Conservation (phyloP, 1,140 invertebrate genomes). For the Ostrea edulis region DNA sequence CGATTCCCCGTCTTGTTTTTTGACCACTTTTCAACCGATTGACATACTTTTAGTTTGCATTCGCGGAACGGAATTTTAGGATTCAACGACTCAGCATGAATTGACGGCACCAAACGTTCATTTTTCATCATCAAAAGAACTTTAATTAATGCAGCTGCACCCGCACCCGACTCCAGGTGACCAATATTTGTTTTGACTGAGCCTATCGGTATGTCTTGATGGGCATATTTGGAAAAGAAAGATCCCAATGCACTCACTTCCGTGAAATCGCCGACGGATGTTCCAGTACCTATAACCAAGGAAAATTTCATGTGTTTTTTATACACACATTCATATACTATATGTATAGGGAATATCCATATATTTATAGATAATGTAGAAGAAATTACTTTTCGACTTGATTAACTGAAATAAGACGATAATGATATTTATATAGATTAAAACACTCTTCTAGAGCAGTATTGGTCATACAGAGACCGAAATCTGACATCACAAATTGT, state of each 20-base stretch:
- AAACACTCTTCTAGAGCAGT: no score
- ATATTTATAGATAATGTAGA: no score
- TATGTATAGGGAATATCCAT: no score
- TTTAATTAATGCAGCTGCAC: slow-evolving; percentile 92
- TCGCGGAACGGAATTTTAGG: slow-evolving; percentile 85
- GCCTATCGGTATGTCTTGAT: slow-evolving; percentile 83
- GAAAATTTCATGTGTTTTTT: neutral
- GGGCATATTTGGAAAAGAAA: slow-evolving; percentile 19
- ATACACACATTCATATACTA: no score
- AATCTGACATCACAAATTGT: no score
- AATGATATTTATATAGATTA: no score
- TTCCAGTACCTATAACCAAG: slow-evolving; percentile 58
- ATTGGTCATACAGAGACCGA: no score
- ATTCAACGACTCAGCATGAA: slow-evolving; percentile 93
- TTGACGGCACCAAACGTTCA: slow-evolving; percentile 91
- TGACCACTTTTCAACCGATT: slow-evolving; percentile 87
- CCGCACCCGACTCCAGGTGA: slow-evolving; percentile 95
- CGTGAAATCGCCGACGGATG: slow-evolving; percentile 61
- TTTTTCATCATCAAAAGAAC: slow-evolving; percentile 92
- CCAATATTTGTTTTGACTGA: slow-evolving; percentile 99
- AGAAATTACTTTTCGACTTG: no score
- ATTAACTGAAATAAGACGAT: no score
- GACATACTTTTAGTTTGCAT: slow-evolving; percentile 81
- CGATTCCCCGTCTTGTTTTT: slow-evolving; percentile 84
- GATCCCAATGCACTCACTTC: slow-evolving; percentile 51